Evolutionary conservation across 37 sponge, comb jelly and placozoan genomes (phyloP).

Genomic region (Halisarca cf. caerulea): DNA sequence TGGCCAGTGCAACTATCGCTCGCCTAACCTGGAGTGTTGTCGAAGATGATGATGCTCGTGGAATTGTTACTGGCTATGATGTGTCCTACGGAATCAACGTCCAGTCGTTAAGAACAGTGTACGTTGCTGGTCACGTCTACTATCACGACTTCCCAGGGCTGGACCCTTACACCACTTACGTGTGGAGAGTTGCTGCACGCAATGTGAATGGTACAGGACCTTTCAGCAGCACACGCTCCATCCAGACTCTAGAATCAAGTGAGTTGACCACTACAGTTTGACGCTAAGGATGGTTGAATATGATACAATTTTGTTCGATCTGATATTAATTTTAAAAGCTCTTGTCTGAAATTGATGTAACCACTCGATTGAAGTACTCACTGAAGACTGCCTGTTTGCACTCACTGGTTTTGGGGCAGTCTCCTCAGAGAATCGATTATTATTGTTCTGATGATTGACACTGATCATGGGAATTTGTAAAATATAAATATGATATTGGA

Average conservation of each 20-base stretch:
- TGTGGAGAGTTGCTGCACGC: not conserved
- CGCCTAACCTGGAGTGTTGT: not conserved
- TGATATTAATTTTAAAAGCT: too few relatives aligned
- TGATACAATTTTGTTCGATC: too few relatives aligned
- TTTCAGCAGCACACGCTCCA: not conserved
- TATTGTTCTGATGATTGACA: too few relatives aligned
- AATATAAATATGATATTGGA: too few relatives aligned
- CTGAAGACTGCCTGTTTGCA: too few relatives aligned
- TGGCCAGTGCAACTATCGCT: not conserved
- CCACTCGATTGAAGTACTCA: too few relatives aligned
- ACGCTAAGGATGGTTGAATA: too few relatives aligned
- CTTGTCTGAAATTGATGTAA: too few relatives aligned
- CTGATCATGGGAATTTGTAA: too few relatives aligned
- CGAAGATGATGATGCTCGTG: not conserved
- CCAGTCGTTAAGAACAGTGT: not conserved
- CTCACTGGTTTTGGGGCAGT: too few relatives aligned
- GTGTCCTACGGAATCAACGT: not conserved
- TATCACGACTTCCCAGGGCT: not conserved
- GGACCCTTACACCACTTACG: not conserved
- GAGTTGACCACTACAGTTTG: too few relatives aligned
- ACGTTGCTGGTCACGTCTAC: not conserved
- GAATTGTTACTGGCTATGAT: conserved; percentile 22
- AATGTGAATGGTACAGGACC: conserved; percentile 26
- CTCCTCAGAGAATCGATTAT: too few relatives aligned
- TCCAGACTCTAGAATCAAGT: not conserved